Evolutionary conservation across 2,888 invertebrate species (phyloP).

Genomic region (Lycophotia porphyrea): DNA sequence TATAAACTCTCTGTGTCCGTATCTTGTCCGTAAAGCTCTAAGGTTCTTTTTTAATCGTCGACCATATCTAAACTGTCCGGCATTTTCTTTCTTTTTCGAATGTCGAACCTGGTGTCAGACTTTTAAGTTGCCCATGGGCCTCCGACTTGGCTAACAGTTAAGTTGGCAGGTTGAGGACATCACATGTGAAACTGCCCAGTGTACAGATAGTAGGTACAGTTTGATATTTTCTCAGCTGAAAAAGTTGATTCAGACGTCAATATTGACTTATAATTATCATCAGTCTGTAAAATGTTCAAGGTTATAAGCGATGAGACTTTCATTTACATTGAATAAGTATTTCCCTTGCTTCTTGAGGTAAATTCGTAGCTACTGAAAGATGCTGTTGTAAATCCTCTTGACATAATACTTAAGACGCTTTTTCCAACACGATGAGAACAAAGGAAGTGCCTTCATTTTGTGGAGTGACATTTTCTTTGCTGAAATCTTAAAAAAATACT

Average conservation of each 20-base stretch:
- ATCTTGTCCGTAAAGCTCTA: not conserved
- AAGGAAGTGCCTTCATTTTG: constrained; percentile 23
- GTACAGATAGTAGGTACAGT: too few relatives aligned
- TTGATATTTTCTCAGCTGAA: constrained; percentile 1
- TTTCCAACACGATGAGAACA: constrained; percentile 26
- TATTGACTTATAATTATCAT: not conserved
- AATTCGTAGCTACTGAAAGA: constrained; percentile 2
- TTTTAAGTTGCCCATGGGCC: too few relatives aligned
- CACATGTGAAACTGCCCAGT: too few relatives aligned
- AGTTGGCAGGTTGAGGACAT: too few relatives aligned
- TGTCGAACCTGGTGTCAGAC: too few relatives aligned
- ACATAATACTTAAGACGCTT: constrained; percentile 19
- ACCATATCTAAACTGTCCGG: not conserved
- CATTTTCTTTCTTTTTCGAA: too few relatives aligned
- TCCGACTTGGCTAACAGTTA: too few relatives aligned
- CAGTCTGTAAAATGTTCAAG: not conserved
- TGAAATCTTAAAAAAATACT: constrained; percentile 2
- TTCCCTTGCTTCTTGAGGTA: not conserved
- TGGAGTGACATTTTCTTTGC: constrained; percentile 11
- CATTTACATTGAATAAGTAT: not conserved
- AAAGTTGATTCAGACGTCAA: not conserved
- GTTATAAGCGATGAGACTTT: not conserved
- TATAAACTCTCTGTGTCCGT: not conserved
- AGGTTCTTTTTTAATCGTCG: not conserved
- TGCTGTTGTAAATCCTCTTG: constrained; percentile 19